A percentile compares a stretch with the other conserved stretches of the same genome.
Evolutionary conservation across 2,888 invertebrate genomes (phyloP).

Genomic region (Ctena decussata): DNA sequence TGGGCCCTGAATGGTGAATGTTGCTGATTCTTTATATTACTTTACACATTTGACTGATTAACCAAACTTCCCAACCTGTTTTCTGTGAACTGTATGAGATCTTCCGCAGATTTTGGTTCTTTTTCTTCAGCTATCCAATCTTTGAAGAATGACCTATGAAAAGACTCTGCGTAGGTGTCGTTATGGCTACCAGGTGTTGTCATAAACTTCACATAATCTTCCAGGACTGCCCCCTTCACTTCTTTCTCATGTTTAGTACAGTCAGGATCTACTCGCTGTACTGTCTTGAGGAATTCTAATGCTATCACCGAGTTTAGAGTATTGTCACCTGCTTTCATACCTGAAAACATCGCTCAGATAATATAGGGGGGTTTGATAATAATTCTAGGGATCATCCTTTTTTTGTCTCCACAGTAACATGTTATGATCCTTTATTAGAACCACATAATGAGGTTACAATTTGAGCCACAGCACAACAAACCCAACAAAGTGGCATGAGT

Average conservation of each 20-base stretch:
- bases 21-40: too few relatives aligned
- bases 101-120: constrained; percentile 64
- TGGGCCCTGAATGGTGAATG: too few relatives aligned
- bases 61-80: too few relatives aligned
- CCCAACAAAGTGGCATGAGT: too few relatives aligned
- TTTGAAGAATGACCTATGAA: constrained; percentile 81
- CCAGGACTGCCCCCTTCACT: constrained; percentile 74
- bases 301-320: constrained; percentile 80
- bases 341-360: constrained; percentile 67
- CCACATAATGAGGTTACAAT: too few relatives aligned
- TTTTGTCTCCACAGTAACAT: too few relatives aligned
- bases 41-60: too few relatives aligned
- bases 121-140: constrained; percentile 73
- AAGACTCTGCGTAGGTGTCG: constrained; percentile 84
- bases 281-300: constrained; percentile 73
- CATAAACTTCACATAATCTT: constrained; percentile 83
- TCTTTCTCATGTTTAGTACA: constrained; percentile 61
- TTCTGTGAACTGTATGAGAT: constrained; percentile 75
- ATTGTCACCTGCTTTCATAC: constrained; percentile 83
- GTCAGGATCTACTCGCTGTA: constrained; percentile 76
- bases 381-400: too few relatives aligned
- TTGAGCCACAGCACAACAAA: too few relatives aligned
- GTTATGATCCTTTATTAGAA: too few relatives aligned
- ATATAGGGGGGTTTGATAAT: neutral
- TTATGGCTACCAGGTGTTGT: constrained; percentile 81